Conservation (phyloP, 2,888 invertebrate species). For the Megastigmus dorsalis region DNA sequence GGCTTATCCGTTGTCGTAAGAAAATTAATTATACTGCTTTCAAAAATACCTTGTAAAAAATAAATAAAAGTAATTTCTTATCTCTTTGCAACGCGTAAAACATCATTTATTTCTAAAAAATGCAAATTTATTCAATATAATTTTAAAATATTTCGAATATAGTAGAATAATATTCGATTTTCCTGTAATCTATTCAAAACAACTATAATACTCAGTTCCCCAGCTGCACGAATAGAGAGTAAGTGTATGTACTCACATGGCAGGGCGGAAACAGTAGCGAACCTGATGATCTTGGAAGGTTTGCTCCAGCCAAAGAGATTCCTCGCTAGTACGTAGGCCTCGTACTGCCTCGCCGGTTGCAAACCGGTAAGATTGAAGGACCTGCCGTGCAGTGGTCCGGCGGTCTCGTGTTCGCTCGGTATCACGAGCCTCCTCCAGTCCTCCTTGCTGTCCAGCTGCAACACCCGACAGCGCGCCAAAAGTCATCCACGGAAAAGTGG, state of each 20-base stretch:
- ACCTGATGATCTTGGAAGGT: slow-evolving; percentile 83
- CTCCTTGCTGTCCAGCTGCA: slow-evolving; percentile 57
- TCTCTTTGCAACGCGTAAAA: too few relatives aligned
- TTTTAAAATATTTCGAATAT: too few relatives aligned
- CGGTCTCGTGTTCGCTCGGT: slow-evolving; percentile 73
- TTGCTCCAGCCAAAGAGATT: slow-evolving; percentile 92
- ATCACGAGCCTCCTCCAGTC: slow-evolving; percentile 83
- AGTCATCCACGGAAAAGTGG: background rate
- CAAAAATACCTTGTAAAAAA: too few relatives aligned
- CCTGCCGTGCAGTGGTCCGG: slow-evolving; percentile 85
- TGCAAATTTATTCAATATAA: too few relatives aligned
- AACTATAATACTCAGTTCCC: too few relatives aligned
- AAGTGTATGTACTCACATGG: slow-evolving; percentile 15
- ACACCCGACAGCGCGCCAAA: background rate
- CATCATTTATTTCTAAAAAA: too few relatives aligned
- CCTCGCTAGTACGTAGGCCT: slow-evolving; percentile 85
- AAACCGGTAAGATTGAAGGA: slow-evolving; percentile 85
- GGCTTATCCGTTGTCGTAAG: too few relatives aligned
- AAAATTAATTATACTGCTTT: too few relatives aligned
- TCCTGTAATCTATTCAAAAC: too few relatives aligned
- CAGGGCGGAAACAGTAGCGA: slow-evolving; percentile 79
- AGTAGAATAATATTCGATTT: too few relatives aligned
- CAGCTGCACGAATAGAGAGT: too few relatives aligned
- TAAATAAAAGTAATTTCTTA: too few relatives aligned
- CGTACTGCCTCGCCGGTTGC: slow-evolving; percentile 84